Conservation (phyloP, 2,113 vertebrate species). For the Maccullochella peelii region DNA sequence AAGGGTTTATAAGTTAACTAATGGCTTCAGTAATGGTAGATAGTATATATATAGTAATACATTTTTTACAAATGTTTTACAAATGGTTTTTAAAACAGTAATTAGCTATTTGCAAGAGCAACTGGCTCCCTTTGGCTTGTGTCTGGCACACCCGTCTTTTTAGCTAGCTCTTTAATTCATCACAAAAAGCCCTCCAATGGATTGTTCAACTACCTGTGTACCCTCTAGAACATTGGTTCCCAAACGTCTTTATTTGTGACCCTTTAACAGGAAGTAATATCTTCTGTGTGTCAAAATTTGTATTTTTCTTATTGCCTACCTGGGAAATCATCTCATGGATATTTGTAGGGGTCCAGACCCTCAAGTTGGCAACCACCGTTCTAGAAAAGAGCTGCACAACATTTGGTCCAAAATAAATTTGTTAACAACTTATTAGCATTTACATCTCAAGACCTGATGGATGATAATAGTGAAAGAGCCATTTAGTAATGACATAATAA, state of each 20-base stretch:
- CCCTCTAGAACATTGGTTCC: background rate
- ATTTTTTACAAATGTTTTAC: too few species aligned
- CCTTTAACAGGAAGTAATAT: background rate
- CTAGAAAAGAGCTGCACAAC: background rate
- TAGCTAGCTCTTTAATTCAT: background rate
- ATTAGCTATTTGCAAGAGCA: background rate
- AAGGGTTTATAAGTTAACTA: background rate
- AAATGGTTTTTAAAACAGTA: conserved; percentile 2
- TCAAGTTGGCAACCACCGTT: background rate
- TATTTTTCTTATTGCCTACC: background rate
- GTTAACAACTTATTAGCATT: background rate
- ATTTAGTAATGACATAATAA: background rate
- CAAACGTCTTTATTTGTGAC: background rate
- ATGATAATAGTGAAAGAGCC: background rate
- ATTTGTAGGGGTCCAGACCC: background rate
- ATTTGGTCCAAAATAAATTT: background rate
- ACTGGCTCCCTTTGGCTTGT: background rate
- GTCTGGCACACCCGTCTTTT: background rate
- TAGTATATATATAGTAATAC: too few species aligned
- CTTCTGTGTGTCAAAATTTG: background rate
- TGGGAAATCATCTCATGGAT: background rate
- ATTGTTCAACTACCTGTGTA: background rate
- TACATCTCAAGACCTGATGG: background rate
- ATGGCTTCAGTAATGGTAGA: background rate
- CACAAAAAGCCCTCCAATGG: background rate